Evolutionary conservation across 1,140 invertebrate species (phyloP).

Genomic region (Penaeus japonicus): DNA sequence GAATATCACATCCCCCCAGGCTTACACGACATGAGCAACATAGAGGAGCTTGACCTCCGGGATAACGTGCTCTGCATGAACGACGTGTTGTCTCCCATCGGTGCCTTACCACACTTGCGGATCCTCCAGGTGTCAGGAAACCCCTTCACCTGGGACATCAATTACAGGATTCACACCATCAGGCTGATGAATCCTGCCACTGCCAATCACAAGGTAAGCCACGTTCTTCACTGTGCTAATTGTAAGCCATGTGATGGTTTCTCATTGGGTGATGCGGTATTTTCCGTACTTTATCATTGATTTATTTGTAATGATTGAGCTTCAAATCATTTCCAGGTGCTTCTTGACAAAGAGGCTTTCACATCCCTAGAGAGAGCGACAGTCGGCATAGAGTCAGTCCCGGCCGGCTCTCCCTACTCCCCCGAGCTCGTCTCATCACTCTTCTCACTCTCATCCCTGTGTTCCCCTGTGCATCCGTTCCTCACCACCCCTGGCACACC

Average conservation of each 20-base stretch:
- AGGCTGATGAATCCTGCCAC: slow-evolving; percentile 19
- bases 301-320: no score
- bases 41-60: slow-evolving; percentile 16
- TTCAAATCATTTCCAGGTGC: not conserved
- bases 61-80: slow-evolving; percentile 10
- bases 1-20: not conserved
- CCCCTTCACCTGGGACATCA: not conserved
- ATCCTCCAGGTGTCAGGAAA: not conserved
- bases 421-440: slow-evolving; percentile 9
- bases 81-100: slow-evolving; percentile 1
- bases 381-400: not conserved
- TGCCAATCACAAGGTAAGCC: slow-evolving; percentile 14
- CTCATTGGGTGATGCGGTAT: no score
- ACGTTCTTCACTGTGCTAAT: not conserved
- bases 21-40: slow-evolving; percentile 1
- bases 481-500: not conserved
- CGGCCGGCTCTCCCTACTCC: not conserved
- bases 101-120: slow-evolving; percentile 19
- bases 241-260: no score
- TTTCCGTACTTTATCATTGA: no score
- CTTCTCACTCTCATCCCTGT: slow-evolving; percentile 6
- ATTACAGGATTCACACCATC: slow-evolving; percentile 17
- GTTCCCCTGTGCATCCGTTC: slow-evolving; percentile 11
- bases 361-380: not conserved
- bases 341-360: not conserved